These are phyloP conservation scores for Cephus sareptanus DNA, from an alignment of 2,888 invertebrate species.

Conservation along the genomic window DNA sequence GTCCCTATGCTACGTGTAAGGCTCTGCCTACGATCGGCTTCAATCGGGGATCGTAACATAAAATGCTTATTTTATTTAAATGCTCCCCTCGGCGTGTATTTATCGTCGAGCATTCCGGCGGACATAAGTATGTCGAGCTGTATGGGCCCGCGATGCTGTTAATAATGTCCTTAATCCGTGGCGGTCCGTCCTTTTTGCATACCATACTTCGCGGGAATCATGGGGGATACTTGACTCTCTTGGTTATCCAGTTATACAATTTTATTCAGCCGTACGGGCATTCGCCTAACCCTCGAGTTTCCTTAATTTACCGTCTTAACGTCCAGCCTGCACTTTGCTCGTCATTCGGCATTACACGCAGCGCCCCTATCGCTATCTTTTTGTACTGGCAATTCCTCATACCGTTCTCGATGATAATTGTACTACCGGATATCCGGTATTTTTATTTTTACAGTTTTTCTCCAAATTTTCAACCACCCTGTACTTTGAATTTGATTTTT, in stretches of 20 bases:
- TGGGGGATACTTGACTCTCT: not conserved
- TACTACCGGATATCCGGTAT: not conserved
- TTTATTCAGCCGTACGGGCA: not conserved
- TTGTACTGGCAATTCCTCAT: not conserved
- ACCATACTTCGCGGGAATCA: not conserved
- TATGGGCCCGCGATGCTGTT: constrained; percentile 55
- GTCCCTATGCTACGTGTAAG: not conserved
- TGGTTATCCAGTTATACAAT: not conserved
- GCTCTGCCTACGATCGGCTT: constrained; percentile 26
- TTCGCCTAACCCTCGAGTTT: not conserved
- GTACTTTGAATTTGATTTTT: not conserved
- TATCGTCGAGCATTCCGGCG: constrained; percentile 59
- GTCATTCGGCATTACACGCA: not conserved
- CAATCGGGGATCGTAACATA: constrained; percentile 59
- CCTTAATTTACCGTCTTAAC: not conserved
- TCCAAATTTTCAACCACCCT: not conserved
- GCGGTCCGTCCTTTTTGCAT: constrained; percentile 4
- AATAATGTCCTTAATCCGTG: constrained; percentile 64
- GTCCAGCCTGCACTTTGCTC: not conserved
- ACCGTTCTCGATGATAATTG: too few relatives aligned
- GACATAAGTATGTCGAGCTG: constrained; percentile 60
- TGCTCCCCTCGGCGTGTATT: constrained; percentile 52
- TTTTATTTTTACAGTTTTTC: not conserved
- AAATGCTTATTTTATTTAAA: constrained; percentile 64
- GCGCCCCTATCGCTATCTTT: not conserved